A percentile compares a stretch with the other conserved stretches of the same genome.
Evolutionary conservation across 2,888 invertebrate genomes (phyloP).

Genomic region (Dasypogon diadema): DNA sequence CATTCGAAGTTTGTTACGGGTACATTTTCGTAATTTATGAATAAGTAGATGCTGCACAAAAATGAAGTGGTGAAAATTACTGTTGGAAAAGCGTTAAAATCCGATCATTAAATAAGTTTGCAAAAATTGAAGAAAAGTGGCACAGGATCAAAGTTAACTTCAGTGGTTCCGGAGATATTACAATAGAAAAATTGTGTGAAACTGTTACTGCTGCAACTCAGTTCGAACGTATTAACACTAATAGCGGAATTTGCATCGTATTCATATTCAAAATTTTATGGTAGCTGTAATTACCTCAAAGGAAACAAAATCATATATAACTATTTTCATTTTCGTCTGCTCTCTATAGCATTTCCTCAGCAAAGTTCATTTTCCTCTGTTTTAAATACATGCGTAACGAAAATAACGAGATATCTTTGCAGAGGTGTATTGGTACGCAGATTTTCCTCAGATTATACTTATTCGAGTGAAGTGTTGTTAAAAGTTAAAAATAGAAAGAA

Average conservation of each 20-base stretch:
- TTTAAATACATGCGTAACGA: constrained; percentile 10
- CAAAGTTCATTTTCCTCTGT: constrained; percentile 47
- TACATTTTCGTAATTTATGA: background rate
- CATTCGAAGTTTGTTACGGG: background rate
- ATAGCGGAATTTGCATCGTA: too few relatives aligned
- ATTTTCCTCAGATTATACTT: constrained; percentile 42
- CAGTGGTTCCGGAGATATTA: too few relatives aligned
- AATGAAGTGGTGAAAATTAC: background rate
- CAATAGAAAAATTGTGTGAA: too few relatives aligned
- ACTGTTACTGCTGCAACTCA: too few relatives aligned
- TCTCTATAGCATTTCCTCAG: constrained; percentile 14
- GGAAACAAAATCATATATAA: constrained; percentile 15
- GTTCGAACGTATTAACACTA: too few relatives aligned
- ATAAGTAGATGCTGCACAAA: too few relatives aligned
- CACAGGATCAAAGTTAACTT: too few relatives aligned
- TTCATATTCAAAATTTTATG: too few relatives aligned
- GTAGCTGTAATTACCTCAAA: too few relatives aligned
- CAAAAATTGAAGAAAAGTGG: too few relatives aligned
- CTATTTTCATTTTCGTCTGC: constrained; percentile 39
- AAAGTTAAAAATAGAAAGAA: constrained; percentile 54
- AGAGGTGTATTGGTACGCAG: constrained; percentile 30
- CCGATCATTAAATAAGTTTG: too few relatives aligned
- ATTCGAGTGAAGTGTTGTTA: constrained; percentile 39
- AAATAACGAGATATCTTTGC: constrained; percentile 12
- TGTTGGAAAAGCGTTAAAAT: background rate